A percentile compares a stretch with the other conserved stretches of the same genome.
These are phyloP conservation scores for Enteromius anoplus DNA, from an alignment of 2,797 vertebrate genomes.

Conservation along the genomic window DNA sequence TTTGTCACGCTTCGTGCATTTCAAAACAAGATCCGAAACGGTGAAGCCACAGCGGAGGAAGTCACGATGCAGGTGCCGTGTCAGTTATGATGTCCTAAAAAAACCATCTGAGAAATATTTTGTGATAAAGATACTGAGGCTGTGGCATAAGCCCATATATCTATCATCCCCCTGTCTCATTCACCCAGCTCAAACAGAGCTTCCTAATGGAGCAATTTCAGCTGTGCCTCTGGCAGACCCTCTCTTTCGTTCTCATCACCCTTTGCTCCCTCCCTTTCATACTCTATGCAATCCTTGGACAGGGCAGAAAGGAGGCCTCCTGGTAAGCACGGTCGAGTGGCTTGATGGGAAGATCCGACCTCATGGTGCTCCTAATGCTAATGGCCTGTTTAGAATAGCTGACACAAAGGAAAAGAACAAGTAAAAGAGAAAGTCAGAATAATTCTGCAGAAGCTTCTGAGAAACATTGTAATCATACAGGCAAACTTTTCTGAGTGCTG, in stretches of 20 bases:
- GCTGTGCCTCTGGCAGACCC: conserved; percentile 69
- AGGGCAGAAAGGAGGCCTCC: conserved; percentile 46
- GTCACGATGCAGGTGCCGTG: neutral
- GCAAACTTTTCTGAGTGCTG: neutral
- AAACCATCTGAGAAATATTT: conserved; percentile 27
- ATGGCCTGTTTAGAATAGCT: conserved; percentile 37
- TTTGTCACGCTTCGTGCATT: neutral
- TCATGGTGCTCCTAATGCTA: conserved; percentile 15
- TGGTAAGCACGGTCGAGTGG: conserved; percentile 26
- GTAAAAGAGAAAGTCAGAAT: neutral
- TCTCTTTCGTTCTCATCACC: conserved; percentile 59
- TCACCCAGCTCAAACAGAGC: conserved; percentile 68
- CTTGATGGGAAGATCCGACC: conserved; percentile 2
- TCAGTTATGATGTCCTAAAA: conserved; percentile 4
- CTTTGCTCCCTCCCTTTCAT: conserved; percentile 14
- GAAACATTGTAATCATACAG: neutral
- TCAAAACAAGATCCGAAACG: conserved; percentile 1
- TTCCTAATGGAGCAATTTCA: conserved; percentile 75
- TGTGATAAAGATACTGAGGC: neutral
- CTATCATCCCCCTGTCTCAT: conserved; percentile 56
- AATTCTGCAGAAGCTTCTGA: neutral
- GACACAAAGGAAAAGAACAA: conserved; percentile 8
- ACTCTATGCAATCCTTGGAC: conserved; percentile 24
- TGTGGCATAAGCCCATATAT: conserved; percentile 42
- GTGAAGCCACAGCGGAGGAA: neutral